phyloP scores from a whole-genome alignment of 2,797 vertebrate species.

The Loris lydekkerianus region DNA sequence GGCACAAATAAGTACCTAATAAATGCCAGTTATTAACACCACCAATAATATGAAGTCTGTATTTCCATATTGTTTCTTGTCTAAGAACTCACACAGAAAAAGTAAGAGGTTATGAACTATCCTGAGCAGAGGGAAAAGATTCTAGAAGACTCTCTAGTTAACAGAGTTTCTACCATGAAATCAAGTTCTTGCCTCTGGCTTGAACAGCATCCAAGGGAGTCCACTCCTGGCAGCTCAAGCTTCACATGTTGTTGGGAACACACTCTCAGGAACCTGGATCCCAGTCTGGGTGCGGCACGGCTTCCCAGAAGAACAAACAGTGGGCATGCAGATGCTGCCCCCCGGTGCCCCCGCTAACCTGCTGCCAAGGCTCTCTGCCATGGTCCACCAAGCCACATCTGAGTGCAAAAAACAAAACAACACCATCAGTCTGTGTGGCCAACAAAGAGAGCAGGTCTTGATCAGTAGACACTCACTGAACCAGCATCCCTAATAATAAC shows the following conservation, averaged over 20 bases:
- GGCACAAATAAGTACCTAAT: not conserved
- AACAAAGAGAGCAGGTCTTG: not conserved
- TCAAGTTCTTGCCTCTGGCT: not conserved
- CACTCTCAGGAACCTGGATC: slow-evolving; percentile 77
- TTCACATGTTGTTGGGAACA: not conserved
- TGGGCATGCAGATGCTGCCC: slow-evolving; percentile 88
- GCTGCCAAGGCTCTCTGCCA: slow-evolving; percentile 89
- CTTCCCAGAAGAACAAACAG: slow-evolving; percentile 83
- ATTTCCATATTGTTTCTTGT: slow-evolving; percentile 35
- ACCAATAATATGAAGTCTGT: not conserved
- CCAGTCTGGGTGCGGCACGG: slow-evolving; percentile 91
- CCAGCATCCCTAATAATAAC: not conserved
- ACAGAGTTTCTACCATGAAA: slow-evolving; percentile 55
- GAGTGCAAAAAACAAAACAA: slow-evolving; percentile 55
- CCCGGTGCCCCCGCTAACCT: slow-evolving; percentile 84
- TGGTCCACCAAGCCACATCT: slow-evolving; percentile 84
- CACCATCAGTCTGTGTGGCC: not conserved
- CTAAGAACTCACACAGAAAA: slow-evolving; percentile 45
- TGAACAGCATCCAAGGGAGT: not conserved
- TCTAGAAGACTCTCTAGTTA: slow-evolving; percentile 1
- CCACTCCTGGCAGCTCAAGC: not conserved
- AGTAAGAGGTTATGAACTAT: not conserved
- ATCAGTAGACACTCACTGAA: not conserved
- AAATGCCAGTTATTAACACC: slow-evolving; percentile 14
- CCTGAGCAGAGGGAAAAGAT: not conserved